phyloP scores from a whole-genome alignment of 2,888 invertebrate species.

The Leptinotarsa peninsularis region DNA sequence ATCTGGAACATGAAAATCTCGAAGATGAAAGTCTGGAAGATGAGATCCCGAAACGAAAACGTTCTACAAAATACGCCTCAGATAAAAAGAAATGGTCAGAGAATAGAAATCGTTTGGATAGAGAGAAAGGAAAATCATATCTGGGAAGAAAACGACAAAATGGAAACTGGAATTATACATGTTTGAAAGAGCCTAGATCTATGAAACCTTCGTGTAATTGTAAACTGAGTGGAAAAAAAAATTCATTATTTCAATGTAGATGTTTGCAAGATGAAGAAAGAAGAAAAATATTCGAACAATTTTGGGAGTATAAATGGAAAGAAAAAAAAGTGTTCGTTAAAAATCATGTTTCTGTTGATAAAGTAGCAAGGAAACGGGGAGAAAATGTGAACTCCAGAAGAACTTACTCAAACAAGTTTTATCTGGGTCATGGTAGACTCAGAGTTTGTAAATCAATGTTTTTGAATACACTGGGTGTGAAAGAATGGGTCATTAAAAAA shows the following conservation, averaged over 20 bases:
- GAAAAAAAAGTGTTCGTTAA: conserved; percentile 22
- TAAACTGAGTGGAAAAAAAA: conserved; percentile 22
- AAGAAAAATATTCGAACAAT: conserved; percentile 20
- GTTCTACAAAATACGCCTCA: conserved; percentile 17
- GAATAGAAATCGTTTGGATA: conserved; percentile 25
- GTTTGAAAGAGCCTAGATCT: conserved; percentile 21
- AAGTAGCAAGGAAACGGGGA: conserved; percentile 11
- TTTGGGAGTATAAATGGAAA: conserved; percentile 17
- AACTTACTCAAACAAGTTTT: conserved; percentile 21
- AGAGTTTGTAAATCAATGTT: conserved; percentile 28
- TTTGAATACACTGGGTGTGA: conserved; percentile 21
- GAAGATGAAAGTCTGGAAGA: conserved; percentile 22
- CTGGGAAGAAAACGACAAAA: conserved; percentile 16
- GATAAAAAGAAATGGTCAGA: conserved; percentile 20
- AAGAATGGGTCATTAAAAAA: conserved; percentile 21
- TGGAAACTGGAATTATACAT: conserved; percentile 23
- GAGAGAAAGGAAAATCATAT: conserved; percentile 27
- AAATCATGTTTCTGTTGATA: conserved; percentile 21
- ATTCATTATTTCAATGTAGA: conserved; percentile 23
- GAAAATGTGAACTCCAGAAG: conserved; percentile 20
- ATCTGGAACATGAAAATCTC: conserved; percentile 3
- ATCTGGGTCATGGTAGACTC: conserved; percentile 22
- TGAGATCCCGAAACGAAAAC: conserved; percentile 19
- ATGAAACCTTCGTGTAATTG: conserved; percentile 27
- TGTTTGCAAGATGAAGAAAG: conserved; percentile 24